Evolutionary conservation across 2,797 vertebrate species (phyloP), one percentile per base, ranked within the genome.

Genomic region (Diglossa cyanea): DNA sequence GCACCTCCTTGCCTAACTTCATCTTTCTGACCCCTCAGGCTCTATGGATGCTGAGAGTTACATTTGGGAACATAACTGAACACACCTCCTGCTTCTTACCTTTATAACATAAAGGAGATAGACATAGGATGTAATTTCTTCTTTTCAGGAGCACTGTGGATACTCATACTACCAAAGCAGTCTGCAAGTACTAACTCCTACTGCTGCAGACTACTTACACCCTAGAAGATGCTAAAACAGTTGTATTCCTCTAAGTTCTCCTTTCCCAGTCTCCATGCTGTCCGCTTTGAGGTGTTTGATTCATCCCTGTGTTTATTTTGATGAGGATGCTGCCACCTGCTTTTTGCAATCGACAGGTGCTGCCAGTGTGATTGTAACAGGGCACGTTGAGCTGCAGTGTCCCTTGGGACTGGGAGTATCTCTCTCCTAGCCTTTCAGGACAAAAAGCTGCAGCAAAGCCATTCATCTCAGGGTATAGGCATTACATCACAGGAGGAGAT

Each of bases 401-500:
- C 87, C 55, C 70, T 70, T 44, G 86, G 76, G 75, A 86, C 82
- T 63, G 76, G 47, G 4, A 86, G 19, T 24, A 78, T 81, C 73
- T 81, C 73, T 45, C 33, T 66, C 58, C 21, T 70, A 37, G 87
- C 79, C 82, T 84, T 96, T 90, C 73, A 71, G 94, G 85, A 93
- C 87, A 96, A 95, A 95, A 94, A 94, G 57, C 94, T 90, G 76
- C 60, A 94, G 89, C 28, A 18, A 94, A 95, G 60, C 91, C 93
- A 95, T 94, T 96, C 93, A 96, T 92, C 76, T 75, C 73, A 53
- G 89, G 63, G 73, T 76, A 54, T 44, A 53, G 87, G 82, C 94
- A 78, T 94, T 86, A 80, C 95, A 91, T 82, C 94, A 62, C 89
- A 87, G 94, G 94, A 94, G 92, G 91, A 96, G 92, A 91, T 93